phyloP scores from a whole-genome alignment of 2,888 invertebrate genomes.

The Automeris io region DNA sequence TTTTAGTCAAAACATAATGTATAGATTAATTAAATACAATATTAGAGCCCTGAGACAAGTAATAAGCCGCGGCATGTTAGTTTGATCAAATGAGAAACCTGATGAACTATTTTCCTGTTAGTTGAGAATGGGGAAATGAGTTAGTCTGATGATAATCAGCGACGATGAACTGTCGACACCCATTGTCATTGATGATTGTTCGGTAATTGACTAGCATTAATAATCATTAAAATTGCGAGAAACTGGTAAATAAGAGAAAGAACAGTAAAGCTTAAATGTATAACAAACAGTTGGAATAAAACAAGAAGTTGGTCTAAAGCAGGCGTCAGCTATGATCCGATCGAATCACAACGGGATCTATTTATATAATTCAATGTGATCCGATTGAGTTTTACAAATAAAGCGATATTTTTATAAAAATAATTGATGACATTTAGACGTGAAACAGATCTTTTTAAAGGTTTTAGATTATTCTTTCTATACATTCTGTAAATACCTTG shows the following conservation, averaged over 20 bases:
- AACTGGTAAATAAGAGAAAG: conserved; percentile 23
- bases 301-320: conserved; percentile 3
- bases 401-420: too few species aligned
- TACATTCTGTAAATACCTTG: too few species aligned
- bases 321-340: too few species aligned
- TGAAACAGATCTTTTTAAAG: too few species aligned
- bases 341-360: too few species aligned
- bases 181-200: conserved; percentile 35
- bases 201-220: conserved; percentile 46
- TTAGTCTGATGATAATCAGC: conserved; percentile 42
- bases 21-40: background rate
- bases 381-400: too few species aligned
- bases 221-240: conserved; percentile 27
- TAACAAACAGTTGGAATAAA: conserved; percentile 11
- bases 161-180: conserved; percentile 40
- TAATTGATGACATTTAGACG: too few species aligned
- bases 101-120: conserved; percentile 61
- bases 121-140: conserved; percentile 47
- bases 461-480: too few species aligned
- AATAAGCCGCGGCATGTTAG: conserved; percentile 36
- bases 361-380: too few species aligned
- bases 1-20: background rate
- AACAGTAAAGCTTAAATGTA: conserved; percentile 49
- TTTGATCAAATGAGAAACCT: conserved; percentile 48
- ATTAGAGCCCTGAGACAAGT: conserved; percentile 55